Evolutionary conservation across 2,797 vertebrate species (phyloP).

Genomic region (Balearica regulorum): DNA sequence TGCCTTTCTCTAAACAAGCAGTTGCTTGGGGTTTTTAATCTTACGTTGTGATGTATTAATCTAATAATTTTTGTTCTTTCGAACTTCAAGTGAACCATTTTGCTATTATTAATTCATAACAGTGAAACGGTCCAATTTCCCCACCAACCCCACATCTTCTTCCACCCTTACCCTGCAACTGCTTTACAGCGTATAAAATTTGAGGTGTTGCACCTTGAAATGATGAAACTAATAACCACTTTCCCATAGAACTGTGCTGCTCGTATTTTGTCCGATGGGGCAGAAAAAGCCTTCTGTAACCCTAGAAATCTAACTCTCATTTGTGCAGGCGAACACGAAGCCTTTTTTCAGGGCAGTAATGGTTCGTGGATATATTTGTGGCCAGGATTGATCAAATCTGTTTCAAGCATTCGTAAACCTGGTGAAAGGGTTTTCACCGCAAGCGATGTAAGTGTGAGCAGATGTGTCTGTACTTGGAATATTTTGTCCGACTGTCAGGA

Average conservation of each 20-base stretch:
- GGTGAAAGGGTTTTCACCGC: background rate
- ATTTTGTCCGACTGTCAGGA: background rate
- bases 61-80: background rate
- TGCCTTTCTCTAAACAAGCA: background rate
- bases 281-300: background rate
- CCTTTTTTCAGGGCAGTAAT: background rate
- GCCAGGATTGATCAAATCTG: background rate
- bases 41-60: background rate
- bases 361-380: background rate
- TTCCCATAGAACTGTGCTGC: background rate
- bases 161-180: background rate
- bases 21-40: background rate
- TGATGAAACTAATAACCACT: background rate
- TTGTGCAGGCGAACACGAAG: background rate
- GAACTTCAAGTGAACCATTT: background rate
- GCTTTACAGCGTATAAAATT: background rate
- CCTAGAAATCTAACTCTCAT: background rate
- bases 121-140: background rate
- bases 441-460: background rate
- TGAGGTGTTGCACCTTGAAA: background rate
- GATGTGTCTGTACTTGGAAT: background rate
- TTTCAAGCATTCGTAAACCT: background rate
- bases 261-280: background rate
- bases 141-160: background rate
- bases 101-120: conserved; percentile 7